Base-by-base conservation (phyloP, 2,797 vertebrate genomes). In the Uromys caudimaculatus region DNA sequence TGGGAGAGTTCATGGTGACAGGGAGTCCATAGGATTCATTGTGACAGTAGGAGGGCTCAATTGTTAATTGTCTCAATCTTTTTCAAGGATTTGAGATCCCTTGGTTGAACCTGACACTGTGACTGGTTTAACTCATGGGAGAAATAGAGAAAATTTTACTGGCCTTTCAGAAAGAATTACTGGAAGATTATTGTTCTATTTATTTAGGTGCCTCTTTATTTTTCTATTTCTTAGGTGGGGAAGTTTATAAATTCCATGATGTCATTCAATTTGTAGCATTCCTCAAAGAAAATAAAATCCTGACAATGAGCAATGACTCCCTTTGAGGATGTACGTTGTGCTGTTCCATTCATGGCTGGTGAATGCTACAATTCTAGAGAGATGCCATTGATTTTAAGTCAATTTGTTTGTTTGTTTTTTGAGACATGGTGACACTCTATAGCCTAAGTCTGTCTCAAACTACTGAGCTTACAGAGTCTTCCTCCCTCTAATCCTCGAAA, bases 1-100 rank as follows among this genome's bases (percentile, higher is more conserved):
- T 0, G 96, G 97, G 97, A 97, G 97, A 97, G 95, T 97, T 97
- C 97, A 94, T 93, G 98, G 81, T 96, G 85, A 91, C 62, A 90
- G 87, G 90, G 97, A 98, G 98, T 97, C 98, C 97, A 98, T 91
- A 94, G 90, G 96, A 97, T 97, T 97, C 97, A 97, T 96, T 96
- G 89, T 98, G 97, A 35, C 47, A 76, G 78, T 69, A 41, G 96
- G 89, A 97, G 86, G 93, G 64, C 38, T 92, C 95, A 98, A 98
- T 98, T 50, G 91, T 92, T 90, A 95, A 97, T 98, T 98, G 97
- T 98, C 92, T 97, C 87, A 93, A 73, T 96, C 95, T 97, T 97
- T 96, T 98, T 97, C 96, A 94, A 97, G 98, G 97, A 19, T 0
- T 38, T 97, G 97, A 3, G n/a, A 97, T 97, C 97, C 98, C 90